Evolutionary conservation across 2,113 vertebrate species (phyloP).

Genomic region (Excalfactoria chinensis): DNA sequence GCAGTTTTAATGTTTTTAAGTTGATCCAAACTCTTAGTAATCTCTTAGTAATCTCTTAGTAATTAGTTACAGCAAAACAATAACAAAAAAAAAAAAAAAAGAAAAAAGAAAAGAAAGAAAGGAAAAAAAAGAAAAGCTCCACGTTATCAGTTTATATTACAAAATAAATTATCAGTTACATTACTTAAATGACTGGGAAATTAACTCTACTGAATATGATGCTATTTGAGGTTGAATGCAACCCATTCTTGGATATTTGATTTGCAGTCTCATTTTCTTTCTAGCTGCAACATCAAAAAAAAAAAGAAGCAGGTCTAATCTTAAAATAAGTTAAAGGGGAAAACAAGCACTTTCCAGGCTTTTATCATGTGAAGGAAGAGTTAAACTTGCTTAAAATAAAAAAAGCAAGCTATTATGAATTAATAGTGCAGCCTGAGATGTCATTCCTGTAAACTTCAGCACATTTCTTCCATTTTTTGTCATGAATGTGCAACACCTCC

Average conservation of each 20-base stretch:
- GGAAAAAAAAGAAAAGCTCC: no score
- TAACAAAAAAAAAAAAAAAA: fast-evolving
- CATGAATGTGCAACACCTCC: not conserved
- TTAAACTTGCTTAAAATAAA: not conserved
- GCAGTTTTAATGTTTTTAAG: not conserved
- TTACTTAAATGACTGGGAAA: not conserved
- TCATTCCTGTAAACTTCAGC: not conserved
- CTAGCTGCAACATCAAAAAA: not conserved
- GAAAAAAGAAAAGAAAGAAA: no score
- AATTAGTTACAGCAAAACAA: not conserved
- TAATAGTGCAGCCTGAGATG: fast-evolving
- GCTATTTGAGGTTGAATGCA: not conserved
- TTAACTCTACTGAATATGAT: not conserved
- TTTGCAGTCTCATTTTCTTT: not conserved
- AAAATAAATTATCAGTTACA: not conserved
- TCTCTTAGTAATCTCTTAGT: not conserved
- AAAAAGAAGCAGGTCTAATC: not conserved
- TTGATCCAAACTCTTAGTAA: not conserved
- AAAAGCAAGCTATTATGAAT: not conserved
- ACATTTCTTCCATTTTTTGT: not conserved
- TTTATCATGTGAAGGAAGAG: not conserved
- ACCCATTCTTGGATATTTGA: not conserved
- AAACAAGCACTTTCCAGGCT: not conserved
- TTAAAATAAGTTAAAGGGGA: not conserved
- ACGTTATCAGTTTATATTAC: no score